Conservation (phyloP, 2,888 invertebrate species). For the Cephus nigrinus region DNA sequence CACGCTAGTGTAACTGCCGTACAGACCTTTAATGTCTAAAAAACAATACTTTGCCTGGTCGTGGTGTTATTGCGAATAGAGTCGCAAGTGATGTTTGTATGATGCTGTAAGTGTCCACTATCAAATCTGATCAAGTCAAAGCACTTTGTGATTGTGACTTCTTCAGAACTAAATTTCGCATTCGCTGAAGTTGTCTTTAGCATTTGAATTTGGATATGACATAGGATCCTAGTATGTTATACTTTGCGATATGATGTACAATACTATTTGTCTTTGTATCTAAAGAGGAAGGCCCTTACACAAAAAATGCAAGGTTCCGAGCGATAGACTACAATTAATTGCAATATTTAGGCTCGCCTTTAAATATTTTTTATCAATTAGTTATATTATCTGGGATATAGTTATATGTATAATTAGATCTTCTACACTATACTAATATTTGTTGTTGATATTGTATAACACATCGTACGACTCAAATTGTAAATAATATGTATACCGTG, state of each 20-base stretch:
- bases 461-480: not conserved
- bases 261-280: not conserved
- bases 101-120: not conserved
- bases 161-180: not conserved
- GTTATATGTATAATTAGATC: not conserved
- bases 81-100: not conserved
- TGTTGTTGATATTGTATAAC: not conserved
- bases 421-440: not conserved
- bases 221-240: not conserved
- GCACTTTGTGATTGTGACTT: not conserved
- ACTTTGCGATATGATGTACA: not conserved
- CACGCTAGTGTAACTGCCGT: slow-evolving; percentile 39
- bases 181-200: not conserved
- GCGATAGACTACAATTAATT: not conserved
- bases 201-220: not conserved
- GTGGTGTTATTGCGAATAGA: not conserved
- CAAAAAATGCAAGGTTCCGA: not conserved
- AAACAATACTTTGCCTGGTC: not conserved
- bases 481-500: not conserved
- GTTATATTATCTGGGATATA: not conserved
- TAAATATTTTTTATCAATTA: not conserved
- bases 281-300: not conserved
- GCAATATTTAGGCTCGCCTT: not conserved
- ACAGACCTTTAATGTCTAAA: slow-evolving; percentile 29
- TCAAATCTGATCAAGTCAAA: not conserved